Base-by-base conservation (phyloP, 2,888 invertebrate genomes). In the Monochamus alternatus region DNA sequence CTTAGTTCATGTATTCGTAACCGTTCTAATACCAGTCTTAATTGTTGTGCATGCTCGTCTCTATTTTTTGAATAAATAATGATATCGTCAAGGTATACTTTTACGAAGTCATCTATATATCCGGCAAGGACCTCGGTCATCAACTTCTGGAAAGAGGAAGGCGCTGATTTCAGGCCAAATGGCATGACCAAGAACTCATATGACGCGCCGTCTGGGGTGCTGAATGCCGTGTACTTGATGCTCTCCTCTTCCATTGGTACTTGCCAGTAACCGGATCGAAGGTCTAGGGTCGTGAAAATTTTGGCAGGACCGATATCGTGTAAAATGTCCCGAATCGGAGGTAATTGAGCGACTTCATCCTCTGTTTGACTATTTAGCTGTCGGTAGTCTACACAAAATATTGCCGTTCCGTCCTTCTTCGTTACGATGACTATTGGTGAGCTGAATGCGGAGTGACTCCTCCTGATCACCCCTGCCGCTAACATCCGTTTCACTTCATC, bases 171-270 rank as follows among this genome's bases (percentile, higher is more conserved):
- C 0, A 64, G 22, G 0, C 47, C 47, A 12, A 64, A 64, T 1
- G 64, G 47, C 64, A 64, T 64, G 1, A 64, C 64, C 3, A 14
- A 10, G 32, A 64, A 47, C n/a, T 64, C 64, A 5, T 64, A 64
- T 9, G 64, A 1, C 10, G 44, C 30, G 5, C 64, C 64, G 10
- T 64, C 64, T 1, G 63, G 64, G 0, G 64, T 64, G 10, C 47
- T 47, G 5, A 64, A 64, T 2, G 30, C 64, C 3, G 64, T 64
- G 3, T 47, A 44, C 1, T 1, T 4, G 3, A 4, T 47, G 22
- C 22, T 47, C 1, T 14, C 3, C 9, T 22, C 30, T 3, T 47
- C 3, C 64, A 64, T 47, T 1, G 47, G 30, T 8, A 64, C 47
- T 8, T 47, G 64, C 64, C 64, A 64, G 30, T 64, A 64, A 3